Base-by-base conservation (phyloP, 2,797 vertebrate genomes). In the Spheniscus humboldti region DNA sequence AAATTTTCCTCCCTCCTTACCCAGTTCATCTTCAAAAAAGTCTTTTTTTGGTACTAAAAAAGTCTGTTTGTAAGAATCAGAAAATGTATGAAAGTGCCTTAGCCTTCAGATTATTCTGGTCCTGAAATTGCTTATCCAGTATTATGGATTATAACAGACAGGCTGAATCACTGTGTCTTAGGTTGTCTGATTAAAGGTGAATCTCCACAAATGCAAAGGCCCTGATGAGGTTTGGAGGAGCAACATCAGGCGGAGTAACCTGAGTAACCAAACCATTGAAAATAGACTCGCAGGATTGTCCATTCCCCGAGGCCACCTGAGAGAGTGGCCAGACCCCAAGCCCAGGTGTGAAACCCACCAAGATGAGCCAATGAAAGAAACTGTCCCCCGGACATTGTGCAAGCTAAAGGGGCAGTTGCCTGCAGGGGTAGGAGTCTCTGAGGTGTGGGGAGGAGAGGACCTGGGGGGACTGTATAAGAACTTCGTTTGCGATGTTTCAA, bases 351-450 rank as follows among this genome's bases (percentile, higher is more conserved):
- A 76, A 75, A 74, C 20, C 22, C 3, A 1, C 25, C 62, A 57
- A n/a, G 41, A 50, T 18, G 9, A 53, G 19, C 10, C 45, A 81
- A n/a, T 1, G 10, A 27, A 60, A 72, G 52, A 31, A 93, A 50
- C 20, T 52, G 20, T 50, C 10, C 25, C 25, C 30, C 0, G 0
- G 33, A 50, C 0, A 2, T 23, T 24, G 24, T 2, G 13, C 2
- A 31, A 62, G 41, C 7, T 39, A 35, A 45, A 35, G 33, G 25
- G 24, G 33, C 2, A 1, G 9, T 50, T 66, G 20, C 35, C 31
- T 64, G 30, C 30, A 64, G 27, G 5, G 10, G 16, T 24, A 56
- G 22, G 23, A 75, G 11, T 41, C 2, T 0, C 18, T 11, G 39
- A 39, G 39, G 18, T 37, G n/a, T 33, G 41, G 23, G 13, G 31